Evolutionary conservation across 1,140 invertebrate genomes (phyloP).

Genomic region (Hirudo medicinalis): DNA sequence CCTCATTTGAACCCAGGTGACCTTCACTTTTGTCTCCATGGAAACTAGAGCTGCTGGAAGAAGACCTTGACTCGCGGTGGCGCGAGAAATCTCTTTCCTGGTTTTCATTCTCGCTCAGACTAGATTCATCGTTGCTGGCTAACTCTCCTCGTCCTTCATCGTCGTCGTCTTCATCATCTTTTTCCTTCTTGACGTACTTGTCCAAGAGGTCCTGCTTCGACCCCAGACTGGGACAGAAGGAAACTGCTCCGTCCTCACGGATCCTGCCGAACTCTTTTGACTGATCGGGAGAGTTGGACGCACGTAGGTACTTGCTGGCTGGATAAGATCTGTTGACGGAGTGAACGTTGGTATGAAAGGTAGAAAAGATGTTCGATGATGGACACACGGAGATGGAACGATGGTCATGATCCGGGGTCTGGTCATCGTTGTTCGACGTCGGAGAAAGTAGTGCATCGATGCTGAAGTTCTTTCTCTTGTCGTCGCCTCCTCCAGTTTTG

Average conservation of each 20-base stretch:
- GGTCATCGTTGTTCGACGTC: background rate
- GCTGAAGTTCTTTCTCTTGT: conserved; percentile 8
- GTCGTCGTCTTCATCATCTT: background rate
- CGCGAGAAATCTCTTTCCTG: background rate
- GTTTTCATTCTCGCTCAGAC: conserved; percentile 4
- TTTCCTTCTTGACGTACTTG: background rate
- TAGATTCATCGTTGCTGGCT: background rate
- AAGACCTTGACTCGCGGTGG: no score
- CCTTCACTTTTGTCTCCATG: no score
- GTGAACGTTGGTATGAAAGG: background rate
- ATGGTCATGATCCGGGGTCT: background rate
- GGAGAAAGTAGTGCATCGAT: background rate
- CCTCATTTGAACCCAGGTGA: no score
- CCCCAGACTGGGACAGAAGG: background rate
- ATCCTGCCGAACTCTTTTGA: background rate
- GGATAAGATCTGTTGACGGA: no score
- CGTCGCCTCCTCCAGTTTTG: no score
- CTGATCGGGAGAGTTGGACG: no score
- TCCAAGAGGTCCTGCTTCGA: background rate
- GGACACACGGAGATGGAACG: background rate
- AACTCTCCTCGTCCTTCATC: background rate
- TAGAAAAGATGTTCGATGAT: background rate
- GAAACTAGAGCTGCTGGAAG: no score
- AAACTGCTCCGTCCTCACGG: background rate
- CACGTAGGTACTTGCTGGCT: no score